phyloP scores from a whole-genome alignment of 2,113 vertebrate species.

The Ageneiosus marmoratus region DNA sequence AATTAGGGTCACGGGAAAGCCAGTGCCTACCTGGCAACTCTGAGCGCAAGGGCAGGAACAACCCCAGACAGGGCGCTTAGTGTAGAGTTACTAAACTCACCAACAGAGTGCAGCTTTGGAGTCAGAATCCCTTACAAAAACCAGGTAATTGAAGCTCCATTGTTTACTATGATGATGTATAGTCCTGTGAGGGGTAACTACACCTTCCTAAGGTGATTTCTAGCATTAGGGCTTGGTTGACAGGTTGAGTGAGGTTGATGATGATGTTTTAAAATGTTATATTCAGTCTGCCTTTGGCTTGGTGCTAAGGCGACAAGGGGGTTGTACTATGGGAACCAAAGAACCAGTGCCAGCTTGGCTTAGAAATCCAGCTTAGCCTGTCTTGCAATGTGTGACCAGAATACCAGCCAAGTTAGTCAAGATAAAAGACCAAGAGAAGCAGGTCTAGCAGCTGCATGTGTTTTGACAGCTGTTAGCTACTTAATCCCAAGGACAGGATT shows the following conservation, averaged over 20 bases:
- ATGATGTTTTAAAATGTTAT: background rate
- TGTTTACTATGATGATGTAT: background rate
- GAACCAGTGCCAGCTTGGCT: background rate
- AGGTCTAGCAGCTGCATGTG: background rate
- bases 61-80: too few relatives aligned
- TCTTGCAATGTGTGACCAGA: background rate
- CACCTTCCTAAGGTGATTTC: background rate
- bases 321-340: background rate
- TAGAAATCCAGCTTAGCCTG: background rate
- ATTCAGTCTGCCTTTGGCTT: background rate
- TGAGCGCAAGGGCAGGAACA: too few relatives aligned
- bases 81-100: background rate
- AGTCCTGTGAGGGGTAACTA: background rate
- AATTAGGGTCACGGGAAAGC: too few relatives aligned
- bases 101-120: background rate
- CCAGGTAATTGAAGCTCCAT: background rate
- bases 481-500: conserved; percentile 5
- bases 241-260: too few relatives aligned
- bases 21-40: too few relatives aligned
- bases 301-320: background rate
- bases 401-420: background rate
- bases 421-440: background rate
- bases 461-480: background rate
- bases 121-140: background rate
- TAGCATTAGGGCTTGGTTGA: background rate